Base-by-base conservation (phyloP, 1,140 invertebrate species). In the Leptopilina clavipes region DNA sequence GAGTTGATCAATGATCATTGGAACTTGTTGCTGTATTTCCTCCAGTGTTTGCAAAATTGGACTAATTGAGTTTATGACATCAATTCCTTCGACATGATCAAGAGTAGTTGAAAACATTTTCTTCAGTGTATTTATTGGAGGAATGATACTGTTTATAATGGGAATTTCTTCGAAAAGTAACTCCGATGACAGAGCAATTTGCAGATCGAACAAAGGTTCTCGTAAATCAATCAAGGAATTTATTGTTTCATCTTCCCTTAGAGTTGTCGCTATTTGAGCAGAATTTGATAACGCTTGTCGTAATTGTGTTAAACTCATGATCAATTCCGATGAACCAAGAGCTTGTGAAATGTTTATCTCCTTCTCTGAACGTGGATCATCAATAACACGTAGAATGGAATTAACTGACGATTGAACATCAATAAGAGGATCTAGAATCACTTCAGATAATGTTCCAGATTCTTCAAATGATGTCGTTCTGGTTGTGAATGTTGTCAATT, bases 351-450 rank as follows among this genome's bases (percentile, higher is more conserved):
- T 22, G 5, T 65, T 14, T 1, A 37, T n/a, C 72, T 59, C 76
- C 10, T 81, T 31, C 0, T 81, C 73, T 19, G 73, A 71, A 8
- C 70, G 72, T 0, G 73, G 45, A 12, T 78, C 77, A 48, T 89
- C 85, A n/a, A 81, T 79, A 40, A 83, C 82, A n/a, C 82, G 76
- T 19, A 89, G 75, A 18, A 85, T 81, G 3, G 77, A 73, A 78
- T 83, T 89, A 1, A 90, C 73, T 9, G 79, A 79, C 0, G 84
- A 82, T 65, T 90, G 88, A 6, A 87, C 81, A 65, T 89, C 85
- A 18, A 89, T 87, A 12, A 89, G 70, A 40, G 84, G 79, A 78
- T 90, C 88, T 9, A 89, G 65, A 76, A 90, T 86, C 22, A 82
- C 79, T 37, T 89, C 86, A 0, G 85, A 70, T 2, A 89, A 74